Base-by-base conservation (phyloP, 2,888 invertebrate species). In the Drepanosiphum platanoidis region DNA sequence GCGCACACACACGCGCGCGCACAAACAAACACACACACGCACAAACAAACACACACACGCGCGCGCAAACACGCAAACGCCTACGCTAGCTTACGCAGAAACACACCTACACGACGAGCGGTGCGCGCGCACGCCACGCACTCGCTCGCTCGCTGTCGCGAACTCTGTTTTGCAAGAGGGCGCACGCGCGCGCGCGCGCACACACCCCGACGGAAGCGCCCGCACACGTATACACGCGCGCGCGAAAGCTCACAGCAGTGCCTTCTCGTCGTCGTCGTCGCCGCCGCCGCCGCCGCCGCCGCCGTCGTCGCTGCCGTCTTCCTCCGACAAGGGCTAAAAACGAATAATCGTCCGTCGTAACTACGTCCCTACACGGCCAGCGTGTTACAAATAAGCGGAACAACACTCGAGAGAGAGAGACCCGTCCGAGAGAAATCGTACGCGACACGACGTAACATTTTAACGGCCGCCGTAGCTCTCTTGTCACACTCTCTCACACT, bases 181-280 rank as follows among this genome's bases (percentile, higher is more conserved):
- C 42, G 1, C 22, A 15, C 34, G 13, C 27, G 11, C 36, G n/a
- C 9, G 34, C 52, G 52, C 74, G 30, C 78, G 46, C 66, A 46
- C 79, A n/a, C 27, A 46, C 78, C n/a, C n/a, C n/a, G n/a, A n/a
- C n/a, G n/a, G n/a, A n/a, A n/a, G n/a, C n/a, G n/a, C n/a, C n/a
- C n/a, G 13, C 32, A 32, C 72, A 15, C 30, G 42, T n/a, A n/a
- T 3, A 27, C 27, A 18, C 64, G 64, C 30, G 79, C 68, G 34
- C 79, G 52, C 52, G n/a, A 80, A 70, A 80, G 58, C 70, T 80
- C 80, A 30, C 52, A 58, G 70, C 80, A 80, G 80, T 80, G 80
- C 52, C 70, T 80, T 80, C 52, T 70, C 75, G 46, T 27, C 75
- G 58, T 61, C 75, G 36, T 7, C 70, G n/a, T n/a, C 64, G 64